Base-by-base conservation (phyloP, 2,113 vertebrate species). In the Odontesthes bonariensis region DNA sequence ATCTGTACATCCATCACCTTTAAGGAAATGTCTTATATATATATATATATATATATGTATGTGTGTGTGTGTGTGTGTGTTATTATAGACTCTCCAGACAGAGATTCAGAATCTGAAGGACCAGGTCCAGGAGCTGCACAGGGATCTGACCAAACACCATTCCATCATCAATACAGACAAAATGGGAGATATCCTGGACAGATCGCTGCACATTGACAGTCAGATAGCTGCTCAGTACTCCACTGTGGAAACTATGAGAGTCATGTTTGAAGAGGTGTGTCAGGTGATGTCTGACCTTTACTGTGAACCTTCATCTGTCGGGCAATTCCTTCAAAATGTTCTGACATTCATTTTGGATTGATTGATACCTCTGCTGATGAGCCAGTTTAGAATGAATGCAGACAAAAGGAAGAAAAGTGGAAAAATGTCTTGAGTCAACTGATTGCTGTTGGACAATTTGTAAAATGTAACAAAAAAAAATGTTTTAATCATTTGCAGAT, bases 91-190 rank as follows among this genome's bases (percentile, higher is more conserved):
- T 65, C 95, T 99, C 47, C 97, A 98, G 90, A 90, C 72, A 0
- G 96, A 98, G 82, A 93, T 96, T 33, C 96, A 98, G 93, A 93
- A 80, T 72, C 88, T 99, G 88, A 98, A 99, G 90, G 96, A 98
- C 79, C 96, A 97, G 92, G 95, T 98, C 12, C 97, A 98, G 92
- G 96, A 97, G 83, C 82, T 98, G 84, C 97, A 98, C 87, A 92
- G 96, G 0, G 97, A 98, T 84, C 95, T 99, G 87, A 98, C 97
- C 84, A 98, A 96, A 86, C 97, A 98, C 82, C 97, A 97, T 90
- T 96, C 97, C 0, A 94, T 98, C 83, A 96, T 99, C 91, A 96
- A 95, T 93, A 96, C 94, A 0, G 96, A 97, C 76, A 94, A 93
- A 68, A 96, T 97, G 94, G 94, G 93, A 0, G 95, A 96, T 77